Conservation (phyloP, 2,113 vertebrate species). For the Amphilophus citrinellus region DNA sequence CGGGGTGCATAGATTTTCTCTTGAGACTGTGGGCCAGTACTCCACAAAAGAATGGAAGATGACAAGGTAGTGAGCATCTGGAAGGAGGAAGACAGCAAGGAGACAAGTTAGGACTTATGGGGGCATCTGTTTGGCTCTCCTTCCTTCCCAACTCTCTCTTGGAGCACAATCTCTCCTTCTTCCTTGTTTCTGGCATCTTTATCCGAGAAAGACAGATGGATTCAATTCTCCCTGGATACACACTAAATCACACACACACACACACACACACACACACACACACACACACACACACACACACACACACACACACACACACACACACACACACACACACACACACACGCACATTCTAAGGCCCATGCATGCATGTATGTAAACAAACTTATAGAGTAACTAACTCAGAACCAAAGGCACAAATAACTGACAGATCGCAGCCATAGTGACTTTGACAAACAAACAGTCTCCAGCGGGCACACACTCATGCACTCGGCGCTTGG, state of each 20-base stretch:
- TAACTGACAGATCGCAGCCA: constrained; percentile 61
- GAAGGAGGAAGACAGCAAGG: constrained; percentile 62
- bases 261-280: constrained; percentile 8
- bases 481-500: constrained; percentile 63
- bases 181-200: constrained; percentile 77
- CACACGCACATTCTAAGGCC: neutral
- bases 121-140: constrained; percentile 66
- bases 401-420: constrained; percentile 59
- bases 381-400: constrained; percentile 55
- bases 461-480: constrained; percentile 61
- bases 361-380: constrained; percentile 30
- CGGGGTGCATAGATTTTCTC: constrained; percentile 30
- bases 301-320: constrained; percentile 58
- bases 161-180: constrained; percentile 68
- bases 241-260: constrained; percentile 42
- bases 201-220: constrained; percentile 76
- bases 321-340: constrained; percentile 28
- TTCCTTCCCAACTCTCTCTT: constrained; percentile 54
- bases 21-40: constrained; percentile 8
- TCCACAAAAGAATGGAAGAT: constrained; percentile 36
- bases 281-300: constrained; percentile 57
- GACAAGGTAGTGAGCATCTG: constrained; percentile 71
- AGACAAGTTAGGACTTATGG: constrained; percentile 61
- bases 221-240: constrained; percentile 70
- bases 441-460: constrained; percentile 76